Evolutionary conservation across 2,113 vertebrate genomes (phyloP).

Genomic region (Chaetodon trifascialis): DNA sequence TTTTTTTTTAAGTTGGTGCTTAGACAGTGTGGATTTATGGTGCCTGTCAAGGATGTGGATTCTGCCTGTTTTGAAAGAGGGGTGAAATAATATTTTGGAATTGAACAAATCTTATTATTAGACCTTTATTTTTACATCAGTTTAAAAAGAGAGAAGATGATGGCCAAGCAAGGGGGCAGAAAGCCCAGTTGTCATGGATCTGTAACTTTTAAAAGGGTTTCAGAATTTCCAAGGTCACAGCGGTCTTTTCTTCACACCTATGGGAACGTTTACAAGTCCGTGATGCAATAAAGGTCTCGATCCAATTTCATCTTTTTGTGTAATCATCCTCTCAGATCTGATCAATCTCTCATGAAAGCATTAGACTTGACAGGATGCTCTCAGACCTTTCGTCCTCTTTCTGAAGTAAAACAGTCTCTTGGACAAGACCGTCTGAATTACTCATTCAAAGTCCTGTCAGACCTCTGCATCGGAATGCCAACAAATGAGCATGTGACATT

Average conservation of each 20-base stretch:
- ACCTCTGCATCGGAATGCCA: slow-evolving; percentile 22
- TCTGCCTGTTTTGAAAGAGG: background rate
- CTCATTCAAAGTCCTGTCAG: slow-evolving; percentile 40
- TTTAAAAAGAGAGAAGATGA: background rate
- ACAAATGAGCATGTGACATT: slow-evolving; percentile 17
- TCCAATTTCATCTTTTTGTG: slow-evolving; percentile 19
- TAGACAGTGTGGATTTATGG: background rate
- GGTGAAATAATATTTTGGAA: background rate
- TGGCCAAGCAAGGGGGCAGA: slow-evolving; percentile 7
- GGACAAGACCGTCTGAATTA: slow-evolving; percentile 27
- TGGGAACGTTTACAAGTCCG: slow-evolving; percentile 26
- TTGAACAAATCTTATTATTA: background rate
- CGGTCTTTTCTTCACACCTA: slow-evolving; percentile 22
- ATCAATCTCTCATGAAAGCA: background rate
- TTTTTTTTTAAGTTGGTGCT: background rate
- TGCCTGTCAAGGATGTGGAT: slow-evolving; percentile 13
- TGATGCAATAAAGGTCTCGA: slow-evolving; percentile 33
- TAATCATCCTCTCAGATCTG: slow-evolving; percentile 46
- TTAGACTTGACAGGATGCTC: slow-evolving; percentile 39
- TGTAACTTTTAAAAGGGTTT: slow-evolving; percentile 9
- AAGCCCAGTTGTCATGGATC: background rate
- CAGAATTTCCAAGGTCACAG: slow-evolving; percentile 18
- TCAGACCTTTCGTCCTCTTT: slow-evolving; percentile 39
- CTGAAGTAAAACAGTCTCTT: slow-evolving; percentile 23
- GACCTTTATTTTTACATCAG: slow-evolving; percentile 20